These are phyloP conservation scores for Clarias batrachus DNA, from an alignment of 2,113 vertebrate species.

Conservation along the genomic window DNA sequence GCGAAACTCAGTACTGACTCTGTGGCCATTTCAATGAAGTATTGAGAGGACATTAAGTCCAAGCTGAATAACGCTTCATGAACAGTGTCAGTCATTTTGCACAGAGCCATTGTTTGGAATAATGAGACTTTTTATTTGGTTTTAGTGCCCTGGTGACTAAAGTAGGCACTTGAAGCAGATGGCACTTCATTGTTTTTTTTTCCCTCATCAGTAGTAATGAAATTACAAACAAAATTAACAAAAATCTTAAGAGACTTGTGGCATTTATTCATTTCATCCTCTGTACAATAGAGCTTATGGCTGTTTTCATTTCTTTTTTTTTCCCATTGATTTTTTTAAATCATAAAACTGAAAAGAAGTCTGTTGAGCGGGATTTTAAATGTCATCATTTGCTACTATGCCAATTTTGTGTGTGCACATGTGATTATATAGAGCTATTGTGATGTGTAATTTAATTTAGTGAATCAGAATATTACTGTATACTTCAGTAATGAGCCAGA, in stretches of 20 bases:
- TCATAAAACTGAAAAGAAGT: not conserved
- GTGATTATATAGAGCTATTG: not conserved
- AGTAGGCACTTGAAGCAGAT: not conserved
- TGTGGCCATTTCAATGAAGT: not conserved
- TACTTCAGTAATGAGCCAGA: conserved; percentile 14
- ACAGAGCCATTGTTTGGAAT: not conserved
- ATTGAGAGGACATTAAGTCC: not conserved
- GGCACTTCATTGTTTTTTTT: not conserved
- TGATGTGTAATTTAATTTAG: not conserved
- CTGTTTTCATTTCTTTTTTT: not conserved
- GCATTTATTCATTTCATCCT: not conserved
- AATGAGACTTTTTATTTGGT: not conserved
- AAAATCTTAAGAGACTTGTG: not conserved
- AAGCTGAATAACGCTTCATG: not conserved
- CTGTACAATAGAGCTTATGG: no score
- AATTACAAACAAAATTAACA: not conserved
- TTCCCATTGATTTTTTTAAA: not conserved
- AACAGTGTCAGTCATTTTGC: not conserved
- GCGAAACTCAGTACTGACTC: not conserved
- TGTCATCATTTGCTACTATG: not conserved
- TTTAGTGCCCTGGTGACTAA: not conserved
- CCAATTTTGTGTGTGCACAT: not conserved
- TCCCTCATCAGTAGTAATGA: not conserved
- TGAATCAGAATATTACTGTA: not conserved
- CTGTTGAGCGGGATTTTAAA: not conserved